These are phyloP conservation scores for Melanotaenia boesemani DNA, from an alignment of 2,797 vertebrate genomes.

Conservation along the genomic window DNA sequence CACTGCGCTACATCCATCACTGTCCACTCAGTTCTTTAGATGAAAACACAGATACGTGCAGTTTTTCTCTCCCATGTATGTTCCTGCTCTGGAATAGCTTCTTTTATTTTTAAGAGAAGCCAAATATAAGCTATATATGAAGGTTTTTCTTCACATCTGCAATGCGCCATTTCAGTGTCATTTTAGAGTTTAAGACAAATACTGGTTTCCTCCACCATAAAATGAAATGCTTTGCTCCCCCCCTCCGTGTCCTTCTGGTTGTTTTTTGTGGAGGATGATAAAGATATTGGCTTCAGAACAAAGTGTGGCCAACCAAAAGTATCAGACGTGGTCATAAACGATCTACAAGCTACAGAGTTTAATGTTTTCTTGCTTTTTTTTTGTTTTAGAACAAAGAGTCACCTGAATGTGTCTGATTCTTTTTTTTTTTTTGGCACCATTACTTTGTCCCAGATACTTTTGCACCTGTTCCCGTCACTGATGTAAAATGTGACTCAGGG, in stretches of 20 bases:
- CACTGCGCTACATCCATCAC: constrained; percentile 7
- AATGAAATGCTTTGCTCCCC: constrained; percentile 25
- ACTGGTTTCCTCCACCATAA: constrained; percentile 12
- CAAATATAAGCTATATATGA: no score
- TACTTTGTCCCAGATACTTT: constrained; percentile 34
- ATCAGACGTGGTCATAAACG: constrained; percentile 25
- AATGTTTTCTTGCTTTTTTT: neutral
- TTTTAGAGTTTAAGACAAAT: neutral
- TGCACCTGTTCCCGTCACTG: constrained; percentile 13
- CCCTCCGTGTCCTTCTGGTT: constrained; percentile 27
- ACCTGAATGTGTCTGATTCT: constrained; percentile 7
- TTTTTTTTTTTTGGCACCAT: constrained; percentile 18
- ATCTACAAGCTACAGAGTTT: constrained; percentile 18
- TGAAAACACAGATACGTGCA: neutral
- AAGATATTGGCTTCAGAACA: constrained; percentile 25
- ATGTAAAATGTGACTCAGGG: constrained; percentile 10
- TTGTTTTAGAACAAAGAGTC: neutral
- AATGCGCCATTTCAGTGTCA: neutral
- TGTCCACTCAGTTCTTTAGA: constrained; percentile 7
- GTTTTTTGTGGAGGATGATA: constrained; percentile 21
- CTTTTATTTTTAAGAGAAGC: neutral
- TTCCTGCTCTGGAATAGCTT: neutral
- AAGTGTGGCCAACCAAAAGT: constrained; percentile 11
- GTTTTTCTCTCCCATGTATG: neutral
- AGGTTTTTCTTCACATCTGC: constrained; percentile 13